These are phyloP conservation scores for Brachyhypopomus occidentalis DNA, from an alignment of 2,113 vertebrate species.

Conservation along the genomic window DNA sequence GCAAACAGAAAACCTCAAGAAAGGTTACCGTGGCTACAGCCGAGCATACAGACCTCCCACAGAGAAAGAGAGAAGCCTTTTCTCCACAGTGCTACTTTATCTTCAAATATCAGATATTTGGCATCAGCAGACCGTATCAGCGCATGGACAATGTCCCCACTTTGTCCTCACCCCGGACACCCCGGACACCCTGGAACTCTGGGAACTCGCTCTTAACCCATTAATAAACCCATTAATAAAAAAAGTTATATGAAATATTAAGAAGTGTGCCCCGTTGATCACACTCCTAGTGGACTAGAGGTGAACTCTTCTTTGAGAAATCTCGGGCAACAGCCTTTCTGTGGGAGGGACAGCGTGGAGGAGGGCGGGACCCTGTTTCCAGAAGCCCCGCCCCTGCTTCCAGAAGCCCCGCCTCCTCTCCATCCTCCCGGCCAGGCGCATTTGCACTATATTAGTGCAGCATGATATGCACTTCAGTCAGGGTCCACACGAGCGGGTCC, in stretches of 20 bases:
- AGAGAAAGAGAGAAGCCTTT: slow-evolving; percentile 63
- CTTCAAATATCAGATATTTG: slow-evolving; percentile 1
- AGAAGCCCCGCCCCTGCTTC: slow-evolving; percentile 72
- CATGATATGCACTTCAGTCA: slow-evolving; percentile 91
- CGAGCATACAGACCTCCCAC: slow-evolving; percentile 63
- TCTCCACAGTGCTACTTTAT: slow-evolving; percentile 26
- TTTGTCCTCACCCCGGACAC: slow-evolving; percentile 44
- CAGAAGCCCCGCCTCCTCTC: slow-evolving; percentile 79
- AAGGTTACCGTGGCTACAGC: slow-evolving; percentile 43
- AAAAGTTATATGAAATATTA: not conserved
- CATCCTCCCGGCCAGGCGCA: slow-evolving; percentile 83
- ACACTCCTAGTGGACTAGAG: not conserved
- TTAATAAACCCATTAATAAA: not conserved
- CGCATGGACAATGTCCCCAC: slow-evolving; percentile 41
- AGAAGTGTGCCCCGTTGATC: not conserved
- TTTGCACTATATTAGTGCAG: slow-evolving; percentile 99
- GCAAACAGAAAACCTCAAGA: not conserved
- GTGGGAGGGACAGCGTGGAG: slow-evolving; percentile 73
- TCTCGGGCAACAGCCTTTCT: slow-evolving; percentile 72
- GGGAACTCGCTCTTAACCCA: slow-evolving; percentile 10
- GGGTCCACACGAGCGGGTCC: slow-evolving; percentile 81
- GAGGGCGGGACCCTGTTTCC: slow-evolving; percentile 28
- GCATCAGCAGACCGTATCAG: slow-evolving; percentile 43
- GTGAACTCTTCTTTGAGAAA: slow-evolving; percentile 21
- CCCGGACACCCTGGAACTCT: slow-evolving; percentile 12